Conservation (phyloP, 1,140 invertebrate species). For the Harpegnathos saltator region DNA sequence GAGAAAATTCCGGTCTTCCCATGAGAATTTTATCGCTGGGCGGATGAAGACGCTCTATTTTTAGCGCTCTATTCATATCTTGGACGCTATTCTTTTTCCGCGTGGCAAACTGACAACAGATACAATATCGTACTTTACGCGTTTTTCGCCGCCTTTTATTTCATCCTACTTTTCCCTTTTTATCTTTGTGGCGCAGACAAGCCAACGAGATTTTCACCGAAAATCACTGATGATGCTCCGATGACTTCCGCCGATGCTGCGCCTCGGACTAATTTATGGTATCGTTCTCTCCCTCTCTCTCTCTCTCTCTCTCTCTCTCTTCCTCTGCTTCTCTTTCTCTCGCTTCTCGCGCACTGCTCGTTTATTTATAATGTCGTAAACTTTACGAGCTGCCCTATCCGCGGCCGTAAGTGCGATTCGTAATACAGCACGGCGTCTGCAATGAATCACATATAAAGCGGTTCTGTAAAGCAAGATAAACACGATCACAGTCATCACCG, state of each 20-base stretch:
- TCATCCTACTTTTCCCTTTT: background rate
- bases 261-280: background rate
- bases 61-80: background rate
- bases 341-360: background rate
- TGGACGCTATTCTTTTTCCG: background rate
- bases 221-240: conserved; percentile 26
- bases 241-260: background rate
- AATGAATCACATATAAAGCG: conserved; percentile 49
- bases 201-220: background rate
- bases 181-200: background rate
- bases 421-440: conserved; percentile 30
- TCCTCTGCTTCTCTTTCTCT: background rate
- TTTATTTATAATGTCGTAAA: conserved; percentile 51
- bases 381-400: conserved; percentile 26
- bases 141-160: background rate
- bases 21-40: background rate
- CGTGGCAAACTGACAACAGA: background rate
- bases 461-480: conserved; percentile 58
- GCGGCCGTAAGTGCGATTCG: conserved; percentile 38
- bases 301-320: background rate
- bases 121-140: conserved; percentile 2
- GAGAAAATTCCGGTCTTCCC: background rate
- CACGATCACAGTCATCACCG: conserved; percentile 52
- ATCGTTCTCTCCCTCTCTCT: background rate
- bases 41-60: background rate